These are phyloP conservation scores for Idaea dimidiata DNA, from an alignment of 2,888 invertebrate genomes.

Conservation along the genomic window DNA sequence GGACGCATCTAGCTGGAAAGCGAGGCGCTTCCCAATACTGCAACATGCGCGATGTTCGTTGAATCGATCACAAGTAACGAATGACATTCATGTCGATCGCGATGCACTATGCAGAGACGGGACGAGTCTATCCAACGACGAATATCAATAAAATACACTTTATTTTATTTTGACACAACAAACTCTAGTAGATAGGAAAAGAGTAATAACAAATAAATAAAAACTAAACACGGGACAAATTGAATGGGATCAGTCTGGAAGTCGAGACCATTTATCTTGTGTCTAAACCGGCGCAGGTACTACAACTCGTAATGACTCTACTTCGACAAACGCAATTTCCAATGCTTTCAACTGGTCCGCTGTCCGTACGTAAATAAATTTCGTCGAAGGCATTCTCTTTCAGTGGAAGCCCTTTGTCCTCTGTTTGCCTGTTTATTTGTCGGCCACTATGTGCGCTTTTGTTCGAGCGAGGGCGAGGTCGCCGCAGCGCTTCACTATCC, in stretches of 20 bases:
- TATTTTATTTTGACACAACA: not conserved
- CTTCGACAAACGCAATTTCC: conserved; percentile 40
- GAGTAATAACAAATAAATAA: conserved; percentile 8
- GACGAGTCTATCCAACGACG: not conserved
- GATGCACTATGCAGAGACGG: not conserved
- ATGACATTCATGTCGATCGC: not conserved
- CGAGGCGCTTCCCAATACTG: not conserved
- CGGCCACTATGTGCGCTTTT: conserved; percentile 53
- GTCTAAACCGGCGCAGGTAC: conserved; percentile 12
- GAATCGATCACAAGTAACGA: not conserved
- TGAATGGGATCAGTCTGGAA: conserved; percentile 10
- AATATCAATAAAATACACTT: conserved; percentile 2
- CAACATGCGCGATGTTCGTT: not conserved
- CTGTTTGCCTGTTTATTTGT: conserved; percentile 48
- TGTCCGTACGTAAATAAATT: conserved; percentile 47
- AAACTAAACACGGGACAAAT: conserved; percentile 12
- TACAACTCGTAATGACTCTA: conserved; percentile 32
- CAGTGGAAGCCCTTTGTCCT: conserved; percentile 38
- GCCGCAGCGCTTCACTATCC: conserved; percentile 39
- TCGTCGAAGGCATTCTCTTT: conserved; percentile 43
- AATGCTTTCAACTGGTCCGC: conserved; percentile 37
- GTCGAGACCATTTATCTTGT: conserved; percentile 9
- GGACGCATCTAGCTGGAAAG: not conserved
- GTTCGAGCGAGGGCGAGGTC: conserved; percentile 38
- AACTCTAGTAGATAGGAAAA: conserved; percentile 1